phyloP scores from a whole-genome alignment of 2,797 vertebrate genomes.

The Semotilus atromaculatus region DNA sequence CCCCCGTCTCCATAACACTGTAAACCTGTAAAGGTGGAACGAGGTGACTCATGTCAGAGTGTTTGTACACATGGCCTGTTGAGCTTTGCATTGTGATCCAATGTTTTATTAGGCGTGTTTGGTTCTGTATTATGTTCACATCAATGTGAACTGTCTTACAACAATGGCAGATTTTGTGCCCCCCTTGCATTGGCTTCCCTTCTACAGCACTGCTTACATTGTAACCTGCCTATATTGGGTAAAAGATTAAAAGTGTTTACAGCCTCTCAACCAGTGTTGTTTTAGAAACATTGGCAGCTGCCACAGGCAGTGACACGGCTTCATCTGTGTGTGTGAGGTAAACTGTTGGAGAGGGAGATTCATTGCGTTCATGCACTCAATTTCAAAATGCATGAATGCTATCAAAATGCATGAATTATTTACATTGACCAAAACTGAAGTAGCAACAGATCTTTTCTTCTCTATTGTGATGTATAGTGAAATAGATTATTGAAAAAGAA shows the following conservation, averaged over 20 bases:
- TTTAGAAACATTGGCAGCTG: slow-evolving; percentile 60
- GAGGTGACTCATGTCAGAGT: slow-evolving; percentile 38
- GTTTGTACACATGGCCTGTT: slow-evolving; percentile 37
- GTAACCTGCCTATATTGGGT: slow-evolving; percentile 50
- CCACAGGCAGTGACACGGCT: slow-evolving; percentile 63
- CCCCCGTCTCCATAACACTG: not conserved
- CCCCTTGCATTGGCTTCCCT: slow-evolving; percentile 21
- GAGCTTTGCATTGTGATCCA: slow-evolving; percentile 26
- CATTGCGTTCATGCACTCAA: not conserved
- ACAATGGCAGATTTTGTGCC: slow-evolving; percentile 32
- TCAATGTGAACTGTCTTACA: slow-evolving; percentile 28
- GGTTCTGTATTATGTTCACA: slow-evolving; percentile 23
- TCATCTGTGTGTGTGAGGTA: slow-evolving; percentile 38
- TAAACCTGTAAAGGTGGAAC: slow-evolving; percentile 28
- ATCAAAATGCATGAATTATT: slow-evolving; percentile 2
- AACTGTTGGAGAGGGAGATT: slow-evolving; percentile 1
- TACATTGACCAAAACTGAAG: not conserved
- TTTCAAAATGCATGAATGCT: not conserved
- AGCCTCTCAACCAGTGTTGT: slow-evolving; percentile 51
- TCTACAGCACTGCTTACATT: slow-evolving; percentile 35
- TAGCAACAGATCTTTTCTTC: not conserved
- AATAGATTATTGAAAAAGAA: not conserved
- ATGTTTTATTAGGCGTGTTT: slow-evolving; percentile 33
- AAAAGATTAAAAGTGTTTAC: slow-evolving; percentile 50
- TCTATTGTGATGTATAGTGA: not conserved